phyloP scores from a whole-genome alignment of 2,113 vertebrate species.

The Cyprinodon variegatus region DNA sequence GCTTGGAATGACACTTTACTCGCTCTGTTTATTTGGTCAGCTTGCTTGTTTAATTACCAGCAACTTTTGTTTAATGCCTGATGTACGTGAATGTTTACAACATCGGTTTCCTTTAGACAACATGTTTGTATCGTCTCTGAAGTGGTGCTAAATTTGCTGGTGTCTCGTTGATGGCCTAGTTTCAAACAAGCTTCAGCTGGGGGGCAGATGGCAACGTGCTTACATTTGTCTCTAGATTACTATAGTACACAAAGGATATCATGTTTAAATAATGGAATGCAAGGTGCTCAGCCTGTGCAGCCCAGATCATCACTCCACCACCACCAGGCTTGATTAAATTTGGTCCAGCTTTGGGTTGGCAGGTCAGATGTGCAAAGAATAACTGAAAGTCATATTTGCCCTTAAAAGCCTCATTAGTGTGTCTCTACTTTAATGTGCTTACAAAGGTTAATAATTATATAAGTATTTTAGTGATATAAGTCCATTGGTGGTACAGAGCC shows the following conservation, averaged over 20 bases:
- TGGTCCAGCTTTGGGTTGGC: no score
- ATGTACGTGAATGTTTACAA: conserved; percentile 18
- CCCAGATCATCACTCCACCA: not conserved
- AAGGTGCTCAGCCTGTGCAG: not conserved
- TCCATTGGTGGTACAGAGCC: no score
- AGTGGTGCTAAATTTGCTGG: not conserved
- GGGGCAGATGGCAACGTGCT: not conserved
- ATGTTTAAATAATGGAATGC: not conserved
- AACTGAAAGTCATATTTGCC: no score
- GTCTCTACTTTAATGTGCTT: no score
- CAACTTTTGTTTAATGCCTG: conserved; percentile 30
- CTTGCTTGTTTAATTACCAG: conserved; percentile 47
- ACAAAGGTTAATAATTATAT: no score
- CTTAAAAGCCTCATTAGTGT: no score
- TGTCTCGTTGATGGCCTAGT: not conserved
- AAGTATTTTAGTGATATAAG: no score
- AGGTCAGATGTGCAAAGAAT: no score
- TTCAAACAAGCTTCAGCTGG: not conserved
- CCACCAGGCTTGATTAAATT: not conserved
- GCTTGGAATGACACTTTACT: conserved; percentile 23
- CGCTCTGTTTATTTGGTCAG: conserved; percentile 37
- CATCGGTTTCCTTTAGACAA: conserved; percentile 5
- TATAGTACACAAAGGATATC: not conserved
- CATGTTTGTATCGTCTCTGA: not conserved
- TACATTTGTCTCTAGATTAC: not conserved